Conservation (phyloP, 23 tunicate species). For the Clavelina lepadiformis region DNA sequence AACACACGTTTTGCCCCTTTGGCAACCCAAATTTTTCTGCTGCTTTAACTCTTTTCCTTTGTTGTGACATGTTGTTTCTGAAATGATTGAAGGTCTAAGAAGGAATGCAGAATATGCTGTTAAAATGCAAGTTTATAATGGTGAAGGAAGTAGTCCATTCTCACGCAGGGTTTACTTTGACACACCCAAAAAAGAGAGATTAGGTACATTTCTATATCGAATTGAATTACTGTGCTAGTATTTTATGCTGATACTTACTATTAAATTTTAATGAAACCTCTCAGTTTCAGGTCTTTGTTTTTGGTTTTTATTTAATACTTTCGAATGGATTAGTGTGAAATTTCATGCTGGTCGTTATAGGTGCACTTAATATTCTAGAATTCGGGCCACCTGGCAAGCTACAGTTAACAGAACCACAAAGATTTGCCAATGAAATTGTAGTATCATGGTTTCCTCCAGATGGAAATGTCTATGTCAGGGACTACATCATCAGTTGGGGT, state of each 20-base stretch:
- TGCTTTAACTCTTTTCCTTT: no score
- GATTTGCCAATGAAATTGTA: constrained; percentile 7
- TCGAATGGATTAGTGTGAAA: no score
- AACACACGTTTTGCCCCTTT: no score
- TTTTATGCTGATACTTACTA: no score
- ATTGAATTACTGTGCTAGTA: no score
- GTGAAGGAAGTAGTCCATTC: constrained; percentile 11
- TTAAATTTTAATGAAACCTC: no score
- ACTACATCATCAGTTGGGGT: constrained; percentile 47
- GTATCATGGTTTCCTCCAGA: constrained; percentile 30
- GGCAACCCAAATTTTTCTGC: neutral
- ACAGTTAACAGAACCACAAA: neutral
- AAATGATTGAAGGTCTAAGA: constrained; percentile 16
- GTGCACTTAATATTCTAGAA: constrained; percentile 1
- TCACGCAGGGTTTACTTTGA: constrained; percentile 10
- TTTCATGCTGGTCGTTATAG: no score
- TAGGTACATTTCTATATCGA: neutral
- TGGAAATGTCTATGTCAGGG: constrained; percentile 15
- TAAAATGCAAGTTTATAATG: constrained; percentile 14
- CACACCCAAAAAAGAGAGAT: constrained; percentile 4
- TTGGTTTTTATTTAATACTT: no score
- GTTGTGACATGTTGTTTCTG: no score
- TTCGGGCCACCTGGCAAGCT: constrained; percentile 24
- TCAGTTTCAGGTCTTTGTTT: no score
- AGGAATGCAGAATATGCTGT: constrained; percentile 10